Percentiles rank a stretch among this genome's conserved stretches.
These are phyloP conservation scores for Diaprepes abbreviatus DNA, from an alignment of 2,888 invertebrate genomes.

Conservation along the genomic window DNA sequence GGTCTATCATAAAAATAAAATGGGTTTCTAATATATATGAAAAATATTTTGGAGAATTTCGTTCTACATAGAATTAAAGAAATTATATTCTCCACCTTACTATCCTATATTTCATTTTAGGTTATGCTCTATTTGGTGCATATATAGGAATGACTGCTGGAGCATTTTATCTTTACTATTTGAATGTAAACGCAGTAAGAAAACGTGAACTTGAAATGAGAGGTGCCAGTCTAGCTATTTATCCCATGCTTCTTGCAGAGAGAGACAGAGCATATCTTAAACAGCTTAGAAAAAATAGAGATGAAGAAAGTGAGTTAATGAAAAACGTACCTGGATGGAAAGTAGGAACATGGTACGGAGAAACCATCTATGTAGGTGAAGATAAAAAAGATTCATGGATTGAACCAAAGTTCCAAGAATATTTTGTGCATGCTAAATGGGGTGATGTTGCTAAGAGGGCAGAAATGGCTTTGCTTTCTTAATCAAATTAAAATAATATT, in stretches of 20 bases:
- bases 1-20: too few relatives aligned
- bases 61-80: too few relatives aligned
- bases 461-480: conserved; percentile 69
- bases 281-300: conserved; percentile 83
- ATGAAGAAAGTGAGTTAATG: conserved; percentile 90
- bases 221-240: conserved; percentile 82
- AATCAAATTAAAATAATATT: conserved; percentile 8
- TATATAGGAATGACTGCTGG: conserved; percentile 73
- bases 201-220: conserved; percentile 80
- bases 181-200: conserved; percentile 70
- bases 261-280: conserved; percentile 87
- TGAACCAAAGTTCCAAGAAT: conserved; percentile 78
- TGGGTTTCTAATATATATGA: too few relatives aligned
- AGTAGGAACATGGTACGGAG: conserved; percentile 88
- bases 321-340: conserved; percentile 77
- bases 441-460: conserved; percentile 71
- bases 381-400: conserved; percentile 74
- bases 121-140: conserved; percentile 74
- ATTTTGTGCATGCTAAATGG: conserved; percentile 76
- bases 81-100: too few relatives aligned
- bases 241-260: conserved; percentile 86
- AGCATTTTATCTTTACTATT: conserved; percentile 72
- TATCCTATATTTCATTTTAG: conserved; percentile 68
- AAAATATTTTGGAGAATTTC: too few relatives aligned
- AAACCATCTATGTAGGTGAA: conserved; percentile 82